A percentile compares a stretch with the other conserved stretches of the same genome.
Evolutionary conservation across 2,113 vertebrate species (phyloP).

Genomic region (Halichoerus grypus): DNA sequence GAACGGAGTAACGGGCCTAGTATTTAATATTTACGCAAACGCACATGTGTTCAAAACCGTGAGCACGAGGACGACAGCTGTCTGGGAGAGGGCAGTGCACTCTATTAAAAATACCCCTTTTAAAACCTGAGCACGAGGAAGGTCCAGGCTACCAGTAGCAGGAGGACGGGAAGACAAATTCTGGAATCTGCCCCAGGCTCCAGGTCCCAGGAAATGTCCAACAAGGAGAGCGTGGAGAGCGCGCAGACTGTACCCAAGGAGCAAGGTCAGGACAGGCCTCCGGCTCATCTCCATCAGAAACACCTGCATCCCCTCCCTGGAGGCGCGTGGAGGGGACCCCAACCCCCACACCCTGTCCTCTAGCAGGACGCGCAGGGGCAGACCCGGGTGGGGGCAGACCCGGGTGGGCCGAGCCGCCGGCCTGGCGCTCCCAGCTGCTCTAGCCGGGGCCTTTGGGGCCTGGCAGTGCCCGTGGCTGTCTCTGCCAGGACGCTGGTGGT

Average conservation of each 20-base stretch:
- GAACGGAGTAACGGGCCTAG: neutral
- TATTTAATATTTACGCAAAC: fast-evolving
- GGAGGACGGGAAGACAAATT: fast-evolving
- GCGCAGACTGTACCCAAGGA: neutral
- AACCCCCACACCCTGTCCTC: neutral
- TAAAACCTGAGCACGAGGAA: neutral
- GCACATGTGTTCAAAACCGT: fast-evolving
- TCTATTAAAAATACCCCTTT: too few relatives aligned
- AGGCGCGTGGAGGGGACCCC: neutral
- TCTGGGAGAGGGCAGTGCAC: neutral
- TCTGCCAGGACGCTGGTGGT: neutral
- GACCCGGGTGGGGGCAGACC: neutral
- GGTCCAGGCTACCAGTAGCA: too few relatives aligned
- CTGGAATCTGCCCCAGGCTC: neutral
- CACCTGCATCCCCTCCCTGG: neutral
- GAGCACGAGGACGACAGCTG: neutral
- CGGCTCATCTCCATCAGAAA: neutral
- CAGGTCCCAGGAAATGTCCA: neutral
- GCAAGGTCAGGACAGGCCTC: neutral
- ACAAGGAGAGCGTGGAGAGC: neutral
- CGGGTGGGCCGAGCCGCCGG: neutral
- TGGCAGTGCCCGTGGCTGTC: too few relatives aligned
- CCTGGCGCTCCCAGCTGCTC: neutral
- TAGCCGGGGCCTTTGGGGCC: neutral
- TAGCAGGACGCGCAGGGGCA: fast-evolving